A percentile compares a stretch with the other conserved stretches of the same genome.
Conservation (phyloP, 1,140 invertebrate genomes). For the Platyscapa corneri region DNA sequence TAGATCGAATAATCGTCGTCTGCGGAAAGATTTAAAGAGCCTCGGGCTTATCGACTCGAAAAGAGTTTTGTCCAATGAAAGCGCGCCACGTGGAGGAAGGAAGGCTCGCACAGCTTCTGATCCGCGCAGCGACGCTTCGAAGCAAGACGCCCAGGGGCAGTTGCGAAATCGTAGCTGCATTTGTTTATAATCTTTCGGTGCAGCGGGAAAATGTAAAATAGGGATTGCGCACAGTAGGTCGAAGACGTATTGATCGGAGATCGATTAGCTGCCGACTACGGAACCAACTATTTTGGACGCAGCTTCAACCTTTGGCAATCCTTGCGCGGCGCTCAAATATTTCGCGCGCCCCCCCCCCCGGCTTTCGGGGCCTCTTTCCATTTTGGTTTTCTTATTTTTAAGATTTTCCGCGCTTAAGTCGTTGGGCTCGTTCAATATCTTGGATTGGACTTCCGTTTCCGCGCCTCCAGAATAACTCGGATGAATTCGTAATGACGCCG, state of each 20-base stretch:
- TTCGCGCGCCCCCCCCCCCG: not conserved
- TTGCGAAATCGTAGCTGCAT: too few species aligned
- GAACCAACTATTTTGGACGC: not conserved
- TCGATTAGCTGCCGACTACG: not conserved
- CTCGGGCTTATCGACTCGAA: too few species aligned
- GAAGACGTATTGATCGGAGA: not conserved
- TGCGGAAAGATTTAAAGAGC: too few species aligned
- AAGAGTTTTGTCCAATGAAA: too few species aligned
- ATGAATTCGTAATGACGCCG: not conserved
- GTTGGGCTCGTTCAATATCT: not conserved
- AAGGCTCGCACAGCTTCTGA: too few species aligned
- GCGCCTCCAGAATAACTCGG: not conserved
- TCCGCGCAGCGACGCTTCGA: too few species aligned
- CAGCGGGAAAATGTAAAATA: not conserved
- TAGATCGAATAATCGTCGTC: too few species aligned
- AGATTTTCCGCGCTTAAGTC: not conserved
- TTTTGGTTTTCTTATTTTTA: not conserved
- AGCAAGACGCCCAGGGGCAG: too few species aligned
- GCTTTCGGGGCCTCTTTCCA: not conserved
- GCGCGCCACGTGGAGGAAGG: too few species aligned
- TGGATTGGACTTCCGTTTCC: not conserved
- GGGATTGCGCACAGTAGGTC: not conserved
- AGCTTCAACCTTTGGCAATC: not conserved
- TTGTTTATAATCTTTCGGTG: not conserved
- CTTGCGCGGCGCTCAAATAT: not conserved